phyloP scores from a whole-genome alignment of 2,113 vertebrate genomes.

The Gymnocephalus cernua region DNA sequence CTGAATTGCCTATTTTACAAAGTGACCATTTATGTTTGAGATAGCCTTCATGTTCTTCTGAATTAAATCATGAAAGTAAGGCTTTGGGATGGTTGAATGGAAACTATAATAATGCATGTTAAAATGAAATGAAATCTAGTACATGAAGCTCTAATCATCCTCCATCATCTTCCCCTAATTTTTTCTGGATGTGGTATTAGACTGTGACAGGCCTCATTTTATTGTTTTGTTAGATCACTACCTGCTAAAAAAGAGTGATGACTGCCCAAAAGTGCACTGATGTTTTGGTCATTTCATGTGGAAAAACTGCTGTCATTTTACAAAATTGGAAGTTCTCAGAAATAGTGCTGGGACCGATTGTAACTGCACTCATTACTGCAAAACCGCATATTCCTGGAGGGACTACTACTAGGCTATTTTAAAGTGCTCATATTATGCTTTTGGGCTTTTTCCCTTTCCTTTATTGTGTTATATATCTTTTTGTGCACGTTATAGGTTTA shows the following conservation, averaged over 20 bases:
- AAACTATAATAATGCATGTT: conserved; percentile 28
- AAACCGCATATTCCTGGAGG: conserved; percentile 30
- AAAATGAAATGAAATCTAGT: background rate
- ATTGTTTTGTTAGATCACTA: conserved; percentile 35
- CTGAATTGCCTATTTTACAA: background rate
- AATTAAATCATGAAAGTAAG: conserved; percentile 24
- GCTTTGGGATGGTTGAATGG: conserved; percentile 16
- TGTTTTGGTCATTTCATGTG: conserved; percentile 66
- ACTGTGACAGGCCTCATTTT: conserved; percentile 2
- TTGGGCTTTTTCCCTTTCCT: too few relatives aligned
- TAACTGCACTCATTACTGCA: conserved; percentile 55
- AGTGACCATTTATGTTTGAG: conserved; percentile 10
- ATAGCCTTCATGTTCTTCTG: conserved; percentile 33
- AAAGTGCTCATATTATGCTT: too few relatives aligned
- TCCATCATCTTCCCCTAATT: conserved; percentile 14
- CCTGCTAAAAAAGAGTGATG: conserved; percentile 4
- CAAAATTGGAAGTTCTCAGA: conserved; percentile 60
- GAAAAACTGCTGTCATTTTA: conserved; percentile 70
- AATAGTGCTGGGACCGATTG: conserved; percentile 56
- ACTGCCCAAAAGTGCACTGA: conserved; percentile 31
- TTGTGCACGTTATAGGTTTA: too few relatives aligned
- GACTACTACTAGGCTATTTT: conserved; percentile 28
- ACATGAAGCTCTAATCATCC: conserved; percentile 27
- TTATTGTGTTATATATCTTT: too few relatives aligned
- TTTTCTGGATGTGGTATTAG: conserved; percentile 21